These are phyloP conservation scores for Propithecus deckenii DNA, from an alignment of 2,797 vertebrate species.

Conservation along the genomic window DNA sequence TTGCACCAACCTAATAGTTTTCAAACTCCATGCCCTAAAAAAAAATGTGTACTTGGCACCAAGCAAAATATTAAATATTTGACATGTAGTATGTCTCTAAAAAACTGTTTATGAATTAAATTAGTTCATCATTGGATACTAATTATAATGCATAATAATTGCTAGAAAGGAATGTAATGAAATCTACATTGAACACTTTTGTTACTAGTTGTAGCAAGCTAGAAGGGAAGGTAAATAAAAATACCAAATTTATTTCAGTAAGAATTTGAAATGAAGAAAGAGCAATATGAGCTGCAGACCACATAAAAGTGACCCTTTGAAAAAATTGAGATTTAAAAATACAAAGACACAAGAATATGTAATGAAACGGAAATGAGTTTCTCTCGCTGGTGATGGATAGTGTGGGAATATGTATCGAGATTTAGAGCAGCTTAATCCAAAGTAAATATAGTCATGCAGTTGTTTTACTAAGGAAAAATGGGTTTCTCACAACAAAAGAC, in stretches of 20 bases:
- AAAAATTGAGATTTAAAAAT: conserved; percentile 52
- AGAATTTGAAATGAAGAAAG: conserved; percentile 31
- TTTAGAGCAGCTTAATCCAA: background rate
- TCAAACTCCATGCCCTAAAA: too few relatives aligned
- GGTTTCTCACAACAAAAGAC: conserved; percentile 26
- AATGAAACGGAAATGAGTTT: conserved; percentile 25
- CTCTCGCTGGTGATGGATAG: background rate
- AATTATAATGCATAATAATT: too few relatives aligned
- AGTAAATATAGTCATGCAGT: background rate
- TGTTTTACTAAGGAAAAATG: conserved; percentile 33
- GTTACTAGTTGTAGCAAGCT: background rate
- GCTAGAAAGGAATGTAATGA: too few relatives aligned
- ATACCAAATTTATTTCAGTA: background rate
- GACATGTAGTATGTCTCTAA: too few relatives aligned
- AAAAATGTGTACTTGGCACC: too few relatives aligned
- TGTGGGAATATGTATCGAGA: background rate
- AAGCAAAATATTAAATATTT: too few relatives aligned
- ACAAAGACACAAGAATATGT: background rate
- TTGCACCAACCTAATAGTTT: too few relatives aligned
- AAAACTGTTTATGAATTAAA: too few relatives aligned
- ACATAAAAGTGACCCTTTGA: conserved; percentile 13
- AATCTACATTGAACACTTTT: too few relatives aligned
- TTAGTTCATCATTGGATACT: too few relatives aligned
- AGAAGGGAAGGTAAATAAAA: background rate
- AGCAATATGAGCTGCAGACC: background rate